Evolutionary conservation across 1,140 invertebrate genomes (phyloP).

Genomic region (Caenorhabditis remanei): DNA sequence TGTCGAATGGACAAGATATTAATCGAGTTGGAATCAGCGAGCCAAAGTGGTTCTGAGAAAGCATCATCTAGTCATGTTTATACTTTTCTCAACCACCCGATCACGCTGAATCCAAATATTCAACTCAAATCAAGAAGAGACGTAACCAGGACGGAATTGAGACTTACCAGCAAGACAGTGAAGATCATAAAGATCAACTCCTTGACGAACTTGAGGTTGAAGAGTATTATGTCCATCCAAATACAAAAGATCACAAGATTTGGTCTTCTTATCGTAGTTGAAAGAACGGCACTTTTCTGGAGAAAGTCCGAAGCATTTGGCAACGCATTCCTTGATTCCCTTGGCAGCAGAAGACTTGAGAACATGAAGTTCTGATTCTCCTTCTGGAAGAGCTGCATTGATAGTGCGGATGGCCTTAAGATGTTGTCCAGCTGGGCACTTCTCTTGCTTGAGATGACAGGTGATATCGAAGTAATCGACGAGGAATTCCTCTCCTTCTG

Average conservation of each 20-base stretch:
- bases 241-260: slow-evolving; percentile 75
- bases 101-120: too few relatives aligned
- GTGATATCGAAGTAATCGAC: slow-evolving; percentile 78
- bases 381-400: slow-evolving; percentile 76
- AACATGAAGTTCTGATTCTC: slow-evolving; percentile 74
- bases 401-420: slow-evolving; percentile 71
- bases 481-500: slow-evolving; percentile 76
- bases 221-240: slow-evolving; percentile 75
- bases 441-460: slow-evolving; percentile 74
- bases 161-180: slow-evolving; percentile 73
- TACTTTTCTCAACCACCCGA: too few relatives aligned
- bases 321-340: slow-evolving; percentile 69
- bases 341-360: slow-evolving; percentile 68
- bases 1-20: slow-evolving; percentile 19
- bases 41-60: too few relatives aligned
- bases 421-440: slow-evolving; percentile 71
- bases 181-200: slow-evolving; percentile 75
- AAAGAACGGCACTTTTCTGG: slow-evolving; percentile 77
- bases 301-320: slow-evolving; percentile 71
- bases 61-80: too few relatives aligned
- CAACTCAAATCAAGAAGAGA: neutral
- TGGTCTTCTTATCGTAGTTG: slow-evolving; percentile 75
- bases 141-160: neutral
- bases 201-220: slow-evolving; percentile 73
- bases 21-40: neutral